Evolutionary conservation across 2,888 invertebrate species (phyloP).

Genomic region (Erebia aethiops): DNA sequence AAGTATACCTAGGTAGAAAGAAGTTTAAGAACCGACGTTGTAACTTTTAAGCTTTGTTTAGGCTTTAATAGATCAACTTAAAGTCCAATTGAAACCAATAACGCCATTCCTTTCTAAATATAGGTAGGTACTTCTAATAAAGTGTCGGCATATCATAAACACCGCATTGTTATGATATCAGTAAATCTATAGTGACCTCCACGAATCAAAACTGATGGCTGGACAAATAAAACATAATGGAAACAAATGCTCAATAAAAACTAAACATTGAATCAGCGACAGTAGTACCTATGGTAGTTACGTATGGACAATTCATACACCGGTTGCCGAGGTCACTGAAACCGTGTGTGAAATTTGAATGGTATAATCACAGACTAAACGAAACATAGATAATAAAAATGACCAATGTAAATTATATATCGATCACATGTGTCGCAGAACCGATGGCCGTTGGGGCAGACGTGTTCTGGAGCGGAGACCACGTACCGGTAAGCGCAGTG

Average conservation of each 20-base stretch:
- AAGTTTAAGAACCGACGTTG: not conserved
- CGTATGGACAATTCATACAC: conserved; percentile 28
- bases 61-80: not conserved
- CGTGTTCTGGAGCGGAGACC: too few species aligned
- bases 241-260: conserved; percentile 33
- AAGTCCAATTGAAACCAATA: conserved; percentile 14
- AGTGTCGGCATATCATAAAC: conserved; percentile 21
- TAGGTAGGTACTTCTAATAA: conserved; percentile 10
- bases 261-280: conserved; percentile 34
- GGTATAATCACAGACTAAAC: conserved; percentile 3
- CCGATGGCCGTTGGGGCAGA: too few species aligned
- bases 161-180: conserved; percentile 21
- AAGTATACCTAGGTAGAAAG: too few species aligned
- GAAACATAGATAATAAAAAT: not conserved
- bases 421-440: too few species aligned
- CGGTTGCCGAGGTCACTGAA: conserved; percentile 33
- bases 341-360: conserved; percentile 30
- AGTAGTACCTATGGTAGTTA: conserved; percentile 10
- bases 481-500: too few species aligned
- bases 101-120: conserved; percentile 9
- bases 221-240: conserved; percentile 32
- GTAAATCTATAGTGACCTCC: conserved; percentile 26
- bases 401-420: not conserved
- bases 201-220: conserved; percentile 32
- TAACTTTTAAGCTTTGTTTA: not conserved